Evolutionary conservation across 2,113 vertebrate species (phyloP).

Genomic region (Phrynosoma blainvillii): DNA sequence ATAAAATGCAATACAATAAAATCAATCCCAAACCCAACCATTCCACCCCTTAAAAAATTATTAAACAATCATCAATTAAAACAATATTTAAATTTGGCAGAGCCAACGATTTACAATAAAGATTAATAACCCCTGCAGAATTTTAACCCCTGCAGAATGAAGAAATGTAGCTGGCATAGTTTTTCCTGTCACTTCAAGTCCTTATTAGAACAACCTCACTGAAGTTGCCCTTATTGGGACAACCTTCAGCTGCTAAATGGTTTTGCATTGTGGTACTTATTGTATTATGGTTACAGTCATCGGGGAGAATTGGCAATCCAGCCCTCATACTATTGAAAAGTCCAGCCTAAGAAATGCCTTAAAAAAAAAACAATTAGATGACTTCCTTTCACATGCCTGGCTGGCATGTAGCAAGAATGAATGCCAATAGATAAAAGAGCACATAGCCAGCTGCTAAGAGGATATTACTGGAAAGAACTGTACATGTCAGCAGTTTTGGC

Average conservation of each 20-base stretch:
- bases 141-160: not conserved
- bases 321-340: not conserved
- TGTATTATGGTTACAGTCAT: not conserved
- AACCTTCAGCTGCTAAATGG: not conserved
- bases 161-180: not conserved
- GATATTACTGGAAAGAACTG: slow-evolving; percentile 8
- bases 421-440: not conserved
- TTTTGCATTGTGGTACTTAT: not conserved
- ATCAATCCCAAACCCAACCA: too few species aligned
- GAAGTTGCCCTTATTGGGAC: not conserved
- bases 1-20: too few species aligned
- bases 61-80: too few species aligned
- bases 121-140: too few species aligned
- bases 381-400: not conserved
- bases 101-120: too few species aligned
- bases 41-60: too few species aligned
- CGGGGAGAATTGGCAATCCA: not conserved
- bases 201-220: not conserved
- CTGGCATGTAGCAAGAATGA: not conserved
- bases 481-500: not conserved
- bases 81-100: too few species aligned
- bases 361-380: not conserved
- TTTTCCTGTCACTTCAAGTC: not conserved
- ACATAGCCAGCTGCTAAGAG: not conserved
- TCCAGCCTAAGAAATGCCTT: not conserved